Base-by-base conservation (phyloP, 2,113 vertebrate species). In the Brienomyrus longianalis region DNA sequence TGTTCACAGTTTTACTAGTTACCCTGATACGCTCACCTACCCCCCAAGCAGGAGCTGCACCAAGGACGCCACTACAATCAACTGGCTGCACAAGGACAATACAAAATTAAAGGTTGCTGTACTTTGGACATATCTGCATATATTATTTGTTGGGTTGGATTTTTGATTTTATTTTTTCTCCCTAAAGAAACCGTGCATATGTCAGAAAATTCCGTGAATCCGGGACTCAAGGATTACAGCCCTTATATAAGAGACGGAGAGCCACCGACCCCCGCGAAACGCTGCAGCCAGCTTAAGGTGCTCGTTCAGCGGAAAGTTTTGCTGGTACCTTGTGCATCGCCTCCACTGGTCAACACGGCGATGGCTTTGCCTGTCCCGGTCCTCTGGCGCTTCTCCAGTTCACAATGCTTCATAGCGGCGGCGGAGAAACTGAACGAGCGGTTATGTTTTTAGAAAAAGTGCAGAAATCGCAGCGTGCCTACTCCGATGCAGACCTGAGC, bases 291-390 rank as follows among this genome's bases (percentile, higher is more conserved):
- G 48, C 47, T 48, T 48, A 15, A 31, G 23, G 50, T 0, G 84
- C 21, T 21, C 9, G 21, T 45, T 50, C n/a, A 9, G 23, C 5
- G 45, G 9, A 10, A 45, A 83, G 19, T 45, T 39, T 43, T 2
- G 77, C 15, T 39, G 39, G 39, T 39, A 98, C 98, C 98, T 98
- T 99, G 98, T 87, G 98, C 98, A 92, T 99, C 98, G 91, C 98
- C 98, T 56, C 98, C 98, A 93, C 98, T 98, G 89, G 98, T 99
- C 91, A 99, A 93, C 83, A 98, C 97, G 1, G 97, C 98, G 31
- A 99, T 95, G 90, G 97, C 96, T 91, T 96, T 96, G 47, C 98
- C 98, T 70, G 97, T 96, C 3, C 97, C 97, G 11, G 95, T 95
- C 97, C 97, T 96, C 91, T 94, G 96, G 94, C 97, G 93, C 91